Evolutionary conservation across 2,113 vertebrate species (phyloP), one percentile per base, ranked within the genome.

Genomic region (Neolamprologus brichardi): DNA sequence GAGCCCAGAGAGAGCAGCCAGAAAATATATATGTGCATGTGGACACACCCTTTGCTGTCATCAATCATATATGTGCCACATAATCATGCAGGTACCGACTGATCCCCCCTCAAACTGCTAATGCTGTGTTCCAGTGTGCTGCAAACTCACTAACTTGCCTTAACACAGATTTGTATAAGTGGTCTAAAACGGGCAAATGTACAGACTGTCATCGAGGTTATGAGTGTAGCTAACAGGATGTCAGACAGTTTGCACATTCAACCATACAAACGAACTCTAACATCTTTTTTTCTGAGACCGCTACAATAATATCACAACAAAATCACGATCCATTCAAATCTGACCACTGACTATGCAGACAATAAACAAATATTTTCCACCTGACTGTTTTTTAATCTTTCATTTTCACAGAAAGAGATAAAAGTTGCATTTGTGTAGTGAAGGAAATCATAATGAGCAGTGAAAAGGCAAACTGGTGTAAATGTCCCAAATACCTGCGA

Each of bases 1-100:
- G 14, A 72, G 64, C 64, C 2, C 3, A 44, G 39, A 70, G 7
- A 15, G n/a, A 70, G 64, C 64, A 25, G 13, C 20, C 64, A 44
- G 18, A 20, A 39, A 64, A 64, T 64, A 64, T 64, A 64, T 7
- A 37, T 8, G 32, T 64, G 60, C 60, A 64, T 8, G 34, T 70
- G 64, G n/a, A 70, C 64, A 70, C 34, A 14, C 20, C 67, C 8
- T 72, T 44, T 72, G 20, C 0, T 44, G 8, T 17, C 39, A 75
- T 11, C 23, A 34, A 28, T 28, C 23, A 46, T 20, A 13, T 5
- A 37, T 64, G 6, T 64, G 32, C 32, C 18, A 64, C 2, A 34
- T 64, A 0, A 46, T 0, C 39, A 3, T 28, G 15, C 20, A 12
- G 8, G 14, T 28, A 10, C 23, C 64, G 0, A 15, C 12, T 10